A percentile compares a stretch with the other conserved stretches of the same genome.
Evolutionary conservation across 2,888 invertebrate species (phyloP).

Genomic region (Melitaea athalia): DNA sequence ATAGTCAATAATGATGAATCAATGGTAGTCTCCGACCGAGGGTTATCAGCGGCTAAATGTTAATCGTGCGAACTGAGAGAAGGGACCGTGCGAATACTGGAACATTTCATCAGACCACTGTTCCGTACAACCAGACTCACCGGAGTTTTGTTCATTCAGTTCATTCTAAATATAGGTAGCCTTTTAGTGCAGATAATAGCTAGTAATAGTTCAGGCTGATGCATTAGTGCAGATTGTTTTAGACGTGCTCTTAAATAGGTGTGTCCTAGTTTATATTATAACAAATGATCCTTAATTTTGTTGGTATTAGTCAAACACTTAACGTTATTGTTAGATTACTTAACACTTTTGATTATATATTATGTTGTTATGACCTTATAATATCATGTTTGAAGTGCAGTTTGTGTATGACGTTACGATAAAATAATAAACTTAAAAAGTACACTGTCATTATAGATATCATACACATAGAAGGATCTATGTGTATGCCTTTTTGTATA

Average conservation of each 20-base stretch:
- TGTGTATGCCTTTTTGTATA: no score
- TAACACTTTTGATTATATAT: no score
- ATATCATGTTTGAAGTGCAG: no score
- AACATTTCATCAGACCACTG: conserved; percentile 57
- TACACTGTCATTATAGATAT: no score
- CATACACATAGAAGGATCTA: no score
- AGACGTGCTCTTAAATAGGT: background rate
- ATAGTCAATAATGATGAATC: background rate
- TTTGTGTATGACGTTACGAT: no score
- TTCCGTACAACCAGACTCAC: conserved; percentile 27
- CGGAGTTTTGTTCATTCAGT: conserved; percentile 26
- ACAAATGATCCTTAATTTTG: no score
- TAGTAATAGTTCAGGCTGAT: conserved; percentile 3
- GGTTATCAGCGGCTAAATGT: conserved; percentile 51
- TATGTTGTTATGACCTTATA: no score
- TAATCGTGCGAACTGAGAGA: conserved; percentile 58
- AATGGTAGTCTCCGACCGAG: conserved; percentile 36
- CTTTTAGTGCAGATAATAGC: conserved; percentile 11
- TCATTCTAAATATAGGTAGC: conserved; percentile 17
- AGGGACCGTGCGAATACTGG: conserved; percentile 67
- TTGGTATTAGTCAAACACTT: no score
- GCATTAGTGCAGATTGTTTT: conserved; percentile 5
- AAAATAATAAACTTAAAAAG: no score
- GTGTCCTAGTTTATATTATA: no score
- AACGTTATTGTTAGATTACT: no score